Base-by-base conservation (phyloP, 2,888 invertebrate species). In the Tanytarsus gracilentus region DNA sequence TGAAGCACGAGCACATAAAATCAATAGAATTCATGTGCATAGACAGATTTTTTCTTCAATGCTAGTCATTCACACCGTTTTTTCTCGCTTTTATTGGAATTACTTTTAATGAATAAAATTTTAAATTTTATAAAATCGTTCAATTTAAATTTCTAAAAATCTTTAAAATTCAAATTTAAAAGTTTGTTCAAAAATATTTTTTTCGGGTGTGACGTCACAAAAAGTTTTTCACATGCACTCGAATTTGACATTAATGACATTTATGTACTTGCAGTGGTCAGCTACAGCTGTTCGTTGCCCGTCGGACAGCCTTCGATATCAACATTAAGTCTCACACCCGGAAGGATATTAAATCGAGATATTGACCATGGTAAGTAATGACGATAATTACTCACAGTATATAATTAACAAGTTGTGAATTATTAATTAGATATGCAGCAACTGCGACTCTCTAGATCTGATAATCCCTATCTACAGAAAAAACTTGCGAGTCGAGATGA, bases 381-480 rank as follows among this genome's bases (percentile, higher is more conserved):
- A 23, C 23, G 6, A 52, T n/a, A n/a, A n/a, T n/a, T n/a, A n/a
- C n/a, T n/a, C 36, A 36, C 2, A 4, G 9, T 5, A 33, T 11
- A 4, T 11, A 3, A 30, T 30, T 30, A 30, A 33, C 11, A 3
- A 4, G 11, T n/a, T 29, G 36, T 36, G 33, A 21, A 44, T 44
- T 5, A 44, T 8, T 1, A 9, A 18, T 48, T 30, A 73, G 89
- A 89, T 69, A 88, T 89, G 87, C 87, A 88, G 71, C 85, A 87
- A 23, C 75, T 89, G 44, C 78, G 88, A 67, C 78, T 87, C 49
- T 88, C 88, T 7, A 77, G 89, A 63, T 88, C 88, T 72, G 89
- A 90, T 72, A 89, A 90, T 75, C 89, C 89, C 2, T 62, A 62
- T 64, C 78, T 78, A 39, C 73, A 83, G 79, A 80, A 86, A 81